phyloP scores from a whole-genome alignment of 1,140 invertebrate genomes.

The Nasonia vitripennis region DNA sequence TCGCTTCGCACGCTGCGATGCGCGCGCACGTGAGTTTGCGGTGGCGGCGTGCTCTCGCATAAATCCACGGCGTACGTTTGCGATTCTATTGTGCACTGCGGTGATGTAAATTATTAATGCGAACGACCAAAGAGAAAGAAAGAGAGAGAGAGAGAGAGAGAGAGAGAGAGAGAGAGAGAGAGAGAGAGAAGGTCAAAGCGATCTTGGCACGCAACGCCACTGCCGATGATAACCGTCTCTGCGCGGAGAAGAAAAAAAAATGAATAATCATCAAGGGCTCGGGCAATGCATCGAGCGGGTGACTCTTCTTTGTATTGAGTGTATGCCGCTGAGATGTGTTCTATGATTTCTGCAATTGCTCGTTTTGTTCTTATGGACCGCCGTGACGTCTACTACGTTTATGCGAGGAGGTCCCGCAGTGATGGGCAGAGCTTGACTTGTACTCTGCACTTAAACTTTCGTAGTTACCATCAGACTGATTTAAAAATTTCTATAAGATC shows the following conservation, averaged over 20 bases:
- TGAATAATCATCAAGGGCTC: conserved; percentile 51
- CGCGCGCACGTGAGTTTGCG: conserved; percentile 5
- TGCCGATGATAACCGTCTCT: conserved; percentile 26
- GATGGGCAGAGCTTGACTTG: not conserved
- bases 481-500: too few relatives aligned
- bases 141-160: conserved; percentile 19
- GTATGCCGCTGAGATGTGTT: not conserved
- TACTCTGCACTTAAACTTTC: too few relatives aligned
- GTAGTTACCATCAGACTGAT: too few relatives aligned
- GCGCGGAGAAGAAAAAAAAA: conserved; percentile 23
- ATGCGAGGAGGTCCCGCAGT: not conserved
- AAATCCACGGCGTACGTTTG: conserved; percentile 17
- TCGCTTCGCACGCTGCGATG: conserved; percentile 29
- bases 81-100: conserved; percentile 13
- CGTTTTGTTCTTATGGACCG: conserved; percentile 18
- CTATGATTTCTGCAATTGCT: conserved; percentile 41
- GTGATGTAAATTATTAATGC: conserved; percentile 47
- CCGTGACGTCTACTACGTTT: not conserved
- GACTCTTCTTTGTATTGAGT: not conserved
- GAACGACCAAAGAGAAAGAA: conserved; percentile 10
- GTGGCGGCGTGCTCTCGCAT: not conserved
- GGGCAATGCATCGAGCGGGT: not conserved
- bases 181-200: conserved; percentile 44
- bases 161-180: conserved; percentile 6
- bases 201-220: conserved; percentile 26